These are phyloP conservation scores for Lysandra coridon DNA, from an alignment of 2,888 invertebrate genomes.

Conservation along the genomic window DNA sequence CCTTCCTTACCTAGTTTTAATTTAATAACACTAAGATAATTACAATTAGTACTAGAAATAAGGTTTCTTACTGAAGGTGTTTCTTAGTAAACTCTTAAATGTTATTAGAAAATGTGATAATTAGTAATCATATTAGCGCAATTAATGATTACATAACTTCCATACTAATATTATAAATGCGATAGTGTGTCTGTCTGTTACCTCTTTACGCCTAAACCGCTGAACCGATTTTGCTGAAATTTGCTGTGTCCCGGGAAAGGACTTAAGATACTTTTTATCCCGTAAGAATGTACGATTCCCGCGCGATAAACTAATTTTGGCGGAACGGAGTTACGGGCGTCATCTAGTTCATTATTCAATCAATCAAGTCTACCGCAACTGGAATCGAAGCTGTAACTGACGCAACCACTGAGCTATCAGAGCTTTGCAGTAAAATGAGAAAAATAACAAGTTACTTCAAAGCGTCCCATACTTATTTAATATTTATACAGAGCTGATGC, in stretches of 20 bases:
- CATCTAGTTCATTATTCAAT: too few relatives aligned
- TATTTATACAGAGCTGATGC: slow-evolving; percentile 6
- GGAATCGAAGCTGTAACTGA: background rate
- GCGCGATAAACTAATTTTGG: too few relatives aligned
- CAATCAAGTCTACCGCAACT: background rate
- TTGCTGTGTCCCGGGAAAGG: too few relatives aligned
- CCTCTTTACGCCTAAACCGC: too few relatives aligned
- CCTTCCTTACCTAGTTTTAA: background rate
- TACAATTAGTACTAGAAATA: background rate
- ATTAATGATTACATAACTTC: background rate
- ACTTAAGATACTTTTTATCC: too few relatives aligned
- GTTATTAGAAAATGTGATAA: background rate
- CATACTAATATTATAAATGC: too few relatives aligned
- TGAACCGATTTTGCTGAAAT: too few relatives aligned
- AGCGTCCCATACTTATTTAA: background rate
- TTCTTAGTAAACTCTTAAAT: background rate
- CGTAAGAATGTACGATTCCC: too few relatives aligned
- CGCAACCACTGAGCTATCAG: background rate
- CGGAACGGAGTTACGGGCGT: too few relatives aligned
- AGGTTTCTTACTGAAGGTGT: background rate
- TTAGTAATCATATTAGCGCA: background rate
- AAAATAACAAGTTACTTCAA: background rate
- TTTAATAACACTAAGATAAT: slow-evolving; percentile 2
- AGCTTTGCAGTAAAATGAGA: background rate
- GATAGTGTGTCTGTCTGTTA: too few relatives aligned